Percentiles rank a stretch among this genome's conserved stretches.
phyloP scores from a whole-genome alignment of 1,140 invertebrate genomes.

The Calosoma granatense region DNA sequence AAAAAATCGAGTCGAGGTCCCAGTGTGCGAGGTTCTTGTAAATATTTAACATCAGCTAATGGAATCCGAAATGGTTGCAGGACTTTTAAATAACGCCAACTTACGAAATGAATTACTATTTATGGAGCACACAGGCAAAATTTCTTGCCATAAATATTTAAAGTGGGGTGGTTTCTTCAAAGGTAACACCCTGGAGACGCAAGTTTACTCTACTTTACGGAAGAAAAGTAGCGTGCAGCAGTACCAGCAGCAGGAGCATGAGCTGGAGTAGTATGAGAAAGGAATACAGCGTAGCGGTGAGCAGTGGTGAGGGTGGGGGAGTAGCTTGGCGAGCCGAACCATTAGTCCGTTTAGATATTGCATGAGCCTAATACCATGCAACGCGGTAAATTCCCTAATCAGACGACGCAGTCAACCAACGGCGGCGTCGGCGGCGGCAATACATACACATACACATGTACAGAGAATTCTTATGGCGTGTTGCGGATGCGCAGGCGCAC shows the following conservation, averaged over 20 bases:
- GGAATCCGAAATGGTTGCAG: slow-evolving; percentile 2
- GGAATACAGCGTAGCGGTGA: too few relatives aligned
- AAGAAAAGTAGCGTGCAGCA: neutral
- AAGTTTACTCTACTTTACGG: slow-evolving; percentile 2
- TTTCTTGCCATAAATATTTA: slow-evolving; percentile 5
- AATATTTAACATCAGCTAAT: slow-evolving; percentile 3
- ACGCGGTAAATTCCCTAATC: slow-evolving; percentile 6
- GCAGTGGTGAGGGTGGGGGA: neutral
- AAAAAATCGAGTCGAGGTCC: neutral
- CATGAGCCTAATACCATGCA: slow-evolving; percentile 7
- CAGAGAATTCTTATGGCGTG: too few relatives aligned
- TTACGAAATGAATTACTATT: slow-evolving; percentile 9
- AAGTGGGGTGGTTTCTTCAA: neutral
- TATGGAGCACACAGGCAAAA: slow-evolving; percentile 2
- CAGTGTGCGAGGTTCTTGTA: neutral
- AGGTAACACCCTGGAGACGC: neutral
- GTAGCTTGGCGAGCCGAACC: neutral
- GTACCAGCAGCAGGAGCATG: neutral
- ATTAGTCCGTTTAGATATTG: slow-evolving; percentile 6
- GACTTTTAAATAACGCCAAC: slow-evolving; percentile 9
- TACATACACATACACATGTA: neutral
- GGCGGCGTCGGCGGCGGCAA: neutral
- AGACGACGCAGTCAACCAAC: neutral
- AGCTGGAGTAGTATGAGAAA: too few relatives aligned
- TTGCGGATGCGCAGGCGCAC: neutral